phyloP scores from a whole-genome alignment of 2,113 vertebrate species.

The Myrmecobius fasciatus region DNA sequence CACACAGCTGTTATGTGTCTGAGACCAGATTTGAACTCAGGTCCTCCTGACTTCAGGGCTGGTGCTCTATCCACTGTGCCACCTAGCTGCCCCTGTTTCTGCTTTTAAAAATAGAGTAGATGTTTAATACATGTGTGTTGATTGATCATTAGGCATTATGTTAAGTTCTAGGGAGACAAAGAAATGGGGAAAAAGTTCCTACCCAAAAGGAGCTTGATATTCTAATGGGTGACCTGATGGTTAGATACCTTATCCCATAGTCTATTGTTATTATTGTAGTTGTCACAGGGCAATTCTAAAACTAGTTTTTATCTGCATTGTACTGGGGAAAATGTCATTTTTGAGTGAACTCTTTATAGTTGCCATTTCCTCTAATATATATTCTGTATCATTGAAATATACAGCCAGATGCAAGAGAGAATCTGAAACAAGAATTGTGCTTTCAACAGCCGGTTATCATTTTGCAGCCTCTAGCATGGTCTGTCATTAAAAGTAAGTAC shows the following conservation, averaged over 20 bases:
- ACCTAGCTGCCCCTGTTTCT: too few relatives aligned
- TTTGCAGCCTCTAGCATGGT: constrained; percentile 54
- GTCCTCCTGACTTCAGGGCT: too few relatives aligned
- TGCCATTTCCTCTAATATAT: constrained; percentile 35
- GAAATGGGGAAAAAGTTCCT: not conserved
- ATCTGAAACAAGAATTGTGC: constrained; percentile 36
- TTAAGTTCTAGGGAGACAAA: not conserved
- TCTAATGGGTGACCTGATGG: not conserved
- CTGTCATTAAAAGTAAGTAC: constrained; percentile 67
- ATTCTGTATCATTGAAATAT: constrained; percentile 27
- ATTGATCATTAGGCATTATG: not conserved
- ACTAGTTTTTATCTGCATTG: constrained; percentile 23
- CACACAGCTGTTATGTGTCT: too few relatives aligned
- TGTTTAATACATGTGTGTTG: not conserved
- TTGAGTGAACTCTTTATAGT: constrained; percentile 33
- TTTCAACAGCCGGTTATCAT: constrained; percentile 55
- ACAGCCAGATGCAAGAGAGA: constrained; percentile 28
- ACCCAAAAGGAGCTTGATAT: not conserved
- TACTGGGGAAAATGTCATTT: not conserved
- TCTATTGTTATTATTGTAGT: not conserved
- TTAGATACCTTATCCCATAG: not conserved
- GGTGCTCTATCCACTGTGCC: too few relatives aligned
- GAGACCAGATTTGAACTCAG: too few relatives aligned
- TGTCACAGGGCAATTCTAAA: not conserved
- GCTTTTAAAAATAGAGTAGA: not conserved